Evolutionary conservation across 2,888 invertebrate species (phyloP).

Genomic region (Dioctria linearis): DNA sequence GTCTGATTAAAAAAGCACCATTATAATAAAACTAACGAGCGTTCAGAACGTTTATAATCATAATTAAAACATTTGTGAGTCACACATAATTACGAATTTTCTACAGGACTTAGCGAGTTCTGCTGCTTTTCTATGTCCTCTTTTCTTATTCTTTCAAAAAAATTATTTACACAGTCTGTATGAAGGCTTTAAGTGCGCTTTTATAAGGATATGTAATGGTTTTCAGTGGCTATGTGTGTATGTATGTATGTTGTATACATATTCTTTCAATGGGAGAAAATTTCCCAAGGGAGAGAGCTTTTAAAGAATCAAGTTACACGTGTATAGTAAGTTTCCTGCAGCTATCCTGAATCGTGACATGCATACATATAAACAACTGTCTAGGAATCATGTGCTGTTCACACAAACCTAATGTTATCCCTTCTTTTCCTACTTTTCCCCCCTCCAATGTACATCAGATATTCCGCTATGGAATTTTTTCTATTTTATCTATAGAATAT

Average conservation of each 20-base stretch:
- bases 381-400: neutral
- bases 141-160: neutral
- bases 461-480: no score
- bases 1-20: no score
- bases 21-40: no score
- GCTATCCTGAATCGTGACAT: neutral
- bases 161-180: neutral
- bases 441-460: neutral
- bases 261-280: neutral
- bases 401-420: neutral
- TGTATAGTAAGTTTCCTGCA: neutral
- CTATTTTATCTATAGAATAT: no score
- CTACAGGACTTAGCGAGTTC: neutral
- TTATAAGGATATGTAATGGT: neutral
- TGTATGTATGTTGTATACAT: neutral
- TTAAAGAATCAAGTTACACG: slow-evolving; percentile 4
- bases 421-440: neutral
- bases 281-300: slow-evolving; percentile 13
- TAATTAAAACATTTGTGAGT: neutral
- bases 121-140: neutral
- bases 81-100: neutral
- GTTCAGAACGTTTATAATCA: no score
- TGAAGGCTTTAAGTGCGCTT: neutral
- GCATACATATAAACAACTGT: neutral
- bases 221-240: neutral